Evolutionary conservation across 2,113 vertebrate genomes (phyloP).

Genomic region (Accipiter virgatus): DNA sequence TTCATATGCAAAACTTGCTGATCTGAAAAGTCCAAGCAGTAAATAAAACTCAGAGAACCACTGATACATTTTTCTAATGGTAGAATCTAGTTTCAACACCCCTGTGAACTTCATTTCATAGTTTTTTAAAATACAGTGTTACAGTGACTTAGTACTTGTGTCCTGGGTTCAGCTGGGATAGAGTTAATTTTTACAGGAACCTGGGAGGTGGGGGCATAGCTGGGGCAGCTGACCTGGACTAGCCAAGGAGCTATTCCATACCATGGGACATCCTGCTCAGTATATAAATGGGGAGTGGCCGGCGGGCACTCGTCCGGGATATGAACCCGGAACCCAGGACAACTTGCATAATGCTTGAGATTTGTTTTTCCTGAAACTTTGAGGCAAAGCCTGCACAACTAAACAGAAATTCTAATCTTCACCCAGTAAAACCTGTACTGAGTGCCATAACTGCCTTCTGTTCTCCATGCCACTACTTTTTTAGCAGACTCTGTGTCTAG

Average conservation of each 20-base stretch:
- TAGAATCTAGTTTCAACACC: neutral
- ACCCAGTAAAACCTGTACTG: neutral
- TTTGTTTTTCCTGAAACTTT: neutral
- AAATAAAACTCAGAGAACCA: neutral
- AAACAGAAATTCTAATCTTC: neutral
- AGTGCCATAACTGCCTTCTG: neutral
- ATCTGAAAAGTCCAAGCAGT: neutral
- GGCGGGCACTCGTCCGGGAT: too few relatives aligned
- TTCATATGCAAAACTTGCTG: neutral
- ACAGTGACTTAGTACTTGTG: neutral
- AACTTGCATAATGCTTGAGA: neutral
- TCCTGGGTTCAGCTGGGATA: too few relatives aligned
- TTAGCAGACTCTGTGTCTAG: neutral
- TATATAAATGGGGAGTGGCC: too few relatives aligned
- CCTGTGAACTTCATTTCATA: neutral
- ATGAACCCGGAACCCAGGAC: too few relatives aligned
- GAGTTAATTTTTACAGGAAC: too few relatives aligned
- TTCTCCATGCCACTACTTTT: neutral
- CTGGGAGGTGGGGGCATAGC: too few relatives aligned
- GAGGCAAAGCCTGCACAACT: neutral
- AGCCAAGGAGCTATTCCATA: too few relatives aligned
- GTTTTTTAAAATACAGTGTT: neutral
- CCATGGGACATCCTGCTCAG: too few relatives aligned
- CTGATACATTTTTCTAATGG: neutral
- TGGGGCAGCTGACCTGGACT: too few relatives aligned